Evolutionary conservation across 1,140 invertebrate species (phyloP), one percentile per base, ranked within the genome.

Genomic region (Polyergus mexicanus): DNA sequence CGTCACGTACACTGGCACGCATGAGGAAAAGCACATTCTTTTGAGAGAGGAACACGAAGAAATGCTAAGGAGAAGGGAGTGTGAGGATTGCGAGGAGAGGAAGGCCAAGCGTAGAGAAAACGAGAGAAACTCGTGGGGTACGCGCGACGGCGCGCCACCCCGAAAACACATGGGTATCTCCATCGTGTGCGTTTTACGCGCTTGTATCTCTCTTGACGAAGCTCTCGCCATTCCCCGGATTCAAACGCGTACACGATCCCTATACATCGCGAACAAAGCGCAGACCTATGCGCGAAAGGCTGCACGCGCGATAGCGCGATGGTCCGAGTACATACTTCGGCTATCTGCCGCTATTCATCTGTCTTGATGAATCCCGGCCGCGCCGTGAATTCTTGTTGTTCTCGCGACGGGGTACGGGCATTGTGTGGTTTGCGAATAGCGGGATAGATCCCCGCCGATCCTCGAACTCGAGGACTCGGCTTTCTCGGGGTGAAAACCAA

Each of bases 251-350:
- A 92, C 92, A 88, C 88, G 91, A 86, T 89, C 38, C n/a, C 88
- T 86, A 91, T 92, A 92, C 87, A 91, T 91, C 91, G 91, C 90
- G 16, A 93, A 93, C 92, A 93, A 93, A 93, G 92, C 92, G 88
- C 89, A 19, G 6, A 63, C 91, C 89, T 88, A 88, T 87, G 66
- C 65, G 74, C 78, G 86, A 84, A 87, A 88, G 83, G 87, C 88
- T 87, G 85, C 75, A 78, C 60, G 47, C 58, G 86, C 66, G 74
- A 86, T 81, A 80, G 51, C 65, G 54, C 74, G 35, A 47, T 58
- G 22, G 19, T 44, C 28, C 13, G 25, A 35, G 65, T 75, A 51
- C 47, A 19, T 51, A 77, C 87, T 80, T 76, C 62, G 68, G 35
- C 68, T 81, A 74, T 81, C 75, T 65, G 74, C 51, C 41, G 47